Evolutionary conservation across 1,140 invertebrate species (phyloP).

Genomic region (Papilio aristodemus): DNA sequence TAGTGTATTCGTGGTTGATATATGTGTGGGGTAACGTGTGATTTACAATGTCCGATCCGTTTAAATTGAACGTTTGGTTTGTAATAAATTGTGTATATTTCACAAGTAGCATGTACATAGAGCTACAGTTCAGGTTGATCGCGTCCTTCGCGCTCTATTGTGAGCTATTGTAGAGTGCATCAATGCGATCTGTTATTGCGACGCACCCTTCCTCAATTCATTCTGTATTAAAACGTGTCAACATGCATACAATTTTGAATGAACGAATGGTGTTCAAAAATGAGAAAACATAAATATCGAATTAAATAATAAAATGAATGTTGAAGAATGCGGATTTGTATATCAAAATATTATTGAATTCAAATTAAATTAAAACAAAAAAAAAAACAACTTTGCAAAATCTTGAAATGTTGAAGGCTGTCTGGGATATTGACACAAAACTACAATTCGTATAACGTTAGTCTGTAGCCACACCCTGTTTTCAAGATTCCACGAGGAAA

Average conservation of each 20-base stretch:
- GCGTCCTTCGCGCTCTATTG: conserved; percentile 14
- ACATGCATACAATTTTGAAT: no score
- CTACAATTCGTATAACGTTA: background rate
- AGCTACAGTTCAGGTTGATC: background rate
- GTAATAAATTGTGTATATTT: background rate
- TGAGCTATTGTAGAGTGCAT: conserved; percentile 5
- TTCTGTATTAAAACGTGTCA: background rate
- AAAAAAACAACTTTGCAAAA: no score
- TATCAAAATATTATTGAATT: no score
- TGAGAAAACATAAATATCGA: no score
- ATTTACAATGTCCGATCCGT: conserved; percentile 4
- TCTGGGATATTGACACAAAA: no score
- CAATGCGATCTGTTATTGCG: conserved; percentile 21
- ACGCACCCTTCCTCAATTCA: conserved; percentile 16
- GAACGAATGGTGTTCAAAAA: no score
- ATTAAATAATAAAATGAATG: no score
- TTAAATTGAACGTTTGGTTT: conserved; percentile 11
- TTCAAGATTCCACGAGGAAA: background rate
- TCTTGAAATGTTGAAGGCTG: no score
- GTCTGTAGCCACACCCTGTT: background rate
- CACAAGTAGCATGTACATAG: background rate
- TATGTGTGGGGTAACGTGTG: background rate
- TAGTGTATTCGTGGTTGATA: background rate
- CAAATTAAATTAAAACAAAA: no score
- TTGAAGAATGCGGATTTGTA: no score